Percentiles rank a stretch among this genome's conserved stretches.
Conservation (phyloP, 23 tunicate genomes). For the Aplidium turbinatum region DNA sequence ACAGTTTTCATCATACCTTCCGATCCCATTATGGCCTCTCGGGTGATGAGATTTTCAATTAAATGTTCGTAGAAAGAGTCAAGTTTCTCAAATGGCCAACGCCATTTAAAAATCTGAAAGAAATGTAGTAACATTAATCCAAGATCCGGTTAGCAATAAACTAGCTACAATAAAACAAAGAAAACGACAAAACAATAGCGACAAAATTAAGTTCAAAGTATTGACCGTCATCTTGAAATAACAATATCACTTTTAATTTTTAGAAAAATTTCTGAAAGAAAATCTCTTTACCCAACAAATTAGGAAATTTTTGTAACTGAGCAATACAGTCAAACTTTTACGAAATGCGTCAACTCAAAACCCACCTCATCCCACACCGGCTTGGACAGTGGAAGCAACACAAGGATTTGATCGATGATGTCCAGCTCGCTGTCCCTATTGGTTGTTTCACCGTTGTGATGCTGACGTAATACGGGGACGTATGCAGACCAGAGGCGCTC, state of each 20-base stretch:
- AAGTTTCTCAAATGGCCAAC: constrained; percentile 44
- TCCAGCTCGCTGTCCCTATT: constrained; percentile 32
- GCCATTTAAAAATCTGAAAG: constrained; percentile 69
- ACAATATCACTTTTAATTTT: too few species aligned
- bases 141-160: too few species aligned
- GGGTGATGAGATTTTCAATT: constrained; percentile 49
- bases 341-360: too few species aligned
- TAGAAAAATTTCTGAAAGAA: too few species aligned
- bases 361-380: constrained; percentile 67
- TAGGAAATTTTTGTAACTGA: too few species aligned
- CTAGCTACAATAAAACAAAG: too few species aligned
- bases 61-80: constrained; percentile 43
- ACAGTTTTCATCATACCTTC: constrained; percentile 3
- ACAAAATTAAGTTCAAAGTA: too few species aligned
- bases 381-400: constrained; percentile 60
- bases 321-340: too few species aligned
- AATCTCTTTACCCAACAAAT: too few species aligned
- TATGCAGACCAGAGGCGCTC: constrained; percentile 71
- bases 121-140: too few species aligned
- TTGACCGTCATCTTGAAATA: too few species aligned
- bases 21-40: constrained; percentile 3
- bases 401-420: constrained; percentile 52
- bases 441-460: constrained; percentile 23
- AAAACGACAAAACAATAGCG: too few species aligned
- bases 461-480: constrained; percentile 58